Evolutionary conservation across 2,113 vertebrate species (phyloP).

Genomic region (Hippocampus guttulatus): DNA sequence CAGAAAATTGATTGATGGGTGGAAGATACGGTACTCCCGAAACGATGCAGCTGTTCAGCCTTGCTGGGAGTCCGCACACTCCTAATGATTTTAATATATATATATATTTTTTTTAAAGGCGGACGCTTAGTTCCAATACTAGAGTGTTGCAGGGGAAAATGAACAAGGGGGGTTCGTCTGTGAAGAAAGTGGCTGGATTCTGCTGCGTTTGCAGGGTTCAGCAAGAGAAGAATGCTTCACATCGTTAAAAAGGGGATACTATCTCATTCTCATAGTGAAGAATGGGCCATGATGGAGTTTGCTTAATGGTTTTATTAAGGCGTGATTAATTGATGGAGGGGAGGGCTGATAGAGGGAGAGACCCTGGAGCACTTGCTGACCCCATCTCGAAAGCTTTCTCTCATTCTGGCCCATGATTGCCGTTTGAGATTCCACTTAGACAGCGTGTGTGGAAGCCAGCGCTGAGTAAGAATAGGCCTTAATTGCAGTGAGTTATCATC

Average conservation of each 20-base stretch:
- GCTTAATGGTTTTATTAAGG: constrained; percentile 68
- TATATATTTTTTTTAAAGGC: background rate
- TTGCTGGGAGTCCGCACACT: background rate
- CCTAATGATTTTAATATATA: too few relatives aligned
- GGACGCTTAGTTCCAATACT: background rate
- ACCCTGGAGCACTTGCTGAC: constrained; percentile 66
- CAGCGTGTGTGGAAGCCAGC: constrained; percentile 59
- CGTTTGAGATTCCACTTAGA: constrained; percentile 69
- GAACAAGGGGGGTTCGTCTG: background rate
- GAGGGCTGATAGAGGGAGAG: constrained; percentile 51
- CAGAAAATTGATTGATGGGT: background rate
- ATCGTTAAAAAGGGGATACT: constrained; percentile 19
- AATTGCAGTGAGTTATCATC: constrained; percentile 74
- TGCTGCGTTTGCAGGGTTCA: background rate
- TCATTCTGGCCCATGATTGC: constrained; percentile 68
- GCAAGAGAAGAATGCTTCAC: background rate
- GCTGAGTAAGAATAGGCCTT: constrained; percentile 63
- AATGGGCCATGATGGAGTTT: constrained; percentile 47
- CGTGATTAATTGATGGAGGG: constrained; percentile 48
- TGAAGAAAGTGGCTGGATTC: background rate
- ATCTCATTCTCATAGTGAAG: constrained; percentile 31
- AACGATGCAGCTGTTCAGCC: background rate
- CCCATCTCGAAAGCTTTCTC: constrained; percentile 65
- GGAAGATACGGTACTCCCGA: background rate
- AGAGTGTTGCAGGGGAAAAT: background rate